phyloP scores from a whole-genome alignment of 2,888 invertebrate genomes.

The Lissocephala sabroskyi region DNA sequence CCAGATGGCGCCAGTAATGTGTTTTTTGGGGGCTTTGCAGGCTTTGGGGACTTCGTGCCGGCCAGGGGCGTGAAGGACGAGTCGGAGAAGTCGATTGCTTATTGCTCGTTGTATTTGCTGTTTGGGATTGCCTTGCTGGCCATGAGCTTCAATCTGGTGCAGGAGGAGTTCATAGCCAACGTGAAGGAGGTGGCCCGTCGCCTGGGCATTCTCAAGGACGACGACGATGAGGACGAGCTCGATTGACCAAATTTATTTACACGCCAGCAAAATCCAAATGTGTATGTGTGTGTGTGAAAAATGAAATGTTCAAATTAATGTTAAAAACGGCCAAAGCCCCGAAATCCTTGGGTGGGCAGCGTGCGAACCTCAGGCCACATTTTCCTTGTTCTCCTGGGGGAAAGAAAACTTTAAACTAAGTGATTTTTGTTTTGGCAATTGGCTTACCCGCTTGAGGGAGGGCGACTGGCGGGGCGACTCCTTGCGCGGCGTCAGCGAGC shows the following conservation, averaged over 20 bases:
- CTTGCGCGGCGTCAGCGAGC: slow-evolving; percentile 44
- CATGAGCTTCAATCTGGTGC: slow-evolving; percentile 97
- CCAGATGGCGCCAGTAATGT: neutral
- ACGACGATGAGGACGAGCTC: slow-evolving; percentile 74
- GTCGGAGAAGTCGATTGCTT: slow-evolving; percentile 77
- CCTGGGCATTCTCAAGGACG: slow-evolving; percentile 89
- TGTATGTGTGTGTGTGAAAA: neutral
- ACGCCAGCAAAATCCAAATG: too few relatives aligned
- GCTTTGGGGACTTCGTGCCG: slow-evolving; percentile 93
- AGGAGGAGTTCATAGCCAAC: slow-evolving; percentile 92
- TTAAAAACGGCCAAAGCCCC: slow-evolving; percentile 13
- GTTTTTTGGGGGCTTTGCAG: slow-evolving; percentile 46
- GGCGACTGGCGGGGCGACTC: slow-evolving; percentile 38
- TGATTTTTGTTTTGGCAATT: neutral
- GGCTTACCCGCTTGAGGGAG: slow-evolving; percentile 14
- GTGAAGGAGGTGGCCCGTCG: slow-evolving; percentile 89
- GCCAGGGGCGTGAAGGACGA: slow-evolving; percentile 76
- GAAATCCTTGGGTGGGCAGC: neutral
- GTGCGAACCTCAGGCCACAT: slow-evolving; percentile 39
- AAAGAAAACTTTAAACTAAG: neutral
- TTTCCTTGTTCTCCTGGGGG: slow-evolving; percentile 59
- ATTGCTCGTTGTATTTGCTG: slow-evolving; percentile 92
- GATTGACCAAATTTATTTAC: slow-evolving; percentile 9
- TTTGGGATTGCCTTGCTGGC: slow-evolving; percentile 95
- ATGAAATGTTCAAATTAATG: slow-evolving; percentile 13